Percentiles rank a stretch among this genome's conserved stretches.
These are phyloP conservation scores for Muraenolepis orangiensis DNA, from an alignment of 2,797 vertebrate species.

Conservation along the genomic window DNA sequence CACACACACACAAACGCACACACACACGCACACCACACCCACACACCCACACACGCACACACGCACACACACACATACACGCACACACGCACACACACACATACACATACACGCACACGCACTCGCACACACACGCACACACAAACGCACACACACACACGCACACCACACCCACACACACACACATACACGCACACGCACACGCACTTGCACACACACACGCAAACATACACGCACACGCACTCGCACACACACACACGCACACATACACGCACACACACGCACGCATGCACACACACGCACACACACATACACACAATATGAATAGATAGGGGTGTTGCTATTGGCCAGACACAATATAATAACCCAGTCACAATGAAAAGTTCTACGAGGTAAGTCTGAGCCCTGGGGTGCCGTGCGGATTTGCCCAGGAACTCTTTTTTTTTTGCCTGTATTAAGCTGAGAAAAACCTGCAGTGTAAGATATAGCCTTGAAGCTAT, in stretches of 20 bases:
- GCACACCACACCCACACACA: too few relatives aligned
- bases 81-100: background rate
- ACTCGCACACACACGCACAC: too few relatives aligned
- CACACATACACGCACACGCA: background rate
- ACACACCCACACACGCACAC: background rate
- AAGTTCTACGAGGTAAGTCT: background rate
- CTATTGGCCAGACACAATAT: background rate
- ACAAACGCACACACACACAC: too few relatives aligned
- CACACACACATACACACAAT: background rate
- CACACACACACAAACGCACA: slow-evolving; percentile 5
- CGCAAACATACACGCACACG: background rate
- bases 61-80: background rate
- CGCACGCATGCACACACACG: too few relatives aligned
- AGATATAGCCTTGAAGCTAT: background rate
- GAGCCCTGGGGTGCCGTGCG: background rate
- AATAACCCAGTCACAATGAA: background rate
- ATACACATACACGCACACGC: background rate
- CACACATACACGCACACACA: too few relatives aligned
- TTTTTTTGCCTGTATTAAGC: background rate
- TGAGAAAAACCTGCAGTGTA: background rate
- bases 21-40: slow-evolving; percentile 8
- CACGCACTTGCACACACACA: background rate
- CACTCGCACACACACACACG: too few relatives aligned
- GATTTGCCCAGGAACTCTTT: background rate
- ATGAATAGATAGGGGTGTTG: background rate